phyloP scores from a whole-genome alignment of 2,888 invertebrate species.

The Eupeodes luniger region DNA sequence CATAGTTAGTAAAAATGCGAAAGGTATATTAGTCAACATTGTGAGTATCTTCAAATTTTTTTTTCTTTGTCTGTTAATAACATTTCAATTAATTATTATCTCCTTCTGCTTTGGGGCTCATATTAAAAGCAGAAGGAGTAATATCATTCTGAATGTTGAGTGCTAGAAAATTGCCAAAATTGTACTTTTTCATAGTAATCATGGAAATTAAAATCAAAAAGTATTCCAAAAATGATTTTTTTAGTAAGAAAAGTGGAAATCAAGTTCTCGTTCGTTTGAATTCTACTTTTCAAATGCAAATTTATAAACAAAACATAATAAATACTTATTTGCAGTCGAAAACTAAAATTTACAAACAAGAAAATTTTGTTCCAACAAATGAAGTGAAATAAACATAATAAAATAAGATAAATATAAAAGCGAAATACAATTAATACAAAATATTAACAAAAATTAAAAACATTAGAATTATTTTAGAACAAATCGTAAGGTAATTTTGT shows the following conservation, averaged over 20 bases:
- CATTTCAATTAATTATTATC: not conserved
- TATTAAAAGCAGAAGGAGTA: slow-evolving; percentile 68
- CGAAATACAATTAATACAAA: too few relatives aligned
- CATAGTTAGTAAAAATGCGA: slow-evolving; percentile 43
- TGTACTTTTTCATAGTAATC: not conserved
- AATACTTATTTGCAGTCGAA: slow-evolving; percentile 11
- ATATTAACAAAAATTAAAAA: too few relatives aligned
- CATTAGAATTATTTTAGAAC: too few relatives aligned
- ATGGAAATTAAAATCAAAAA: not conserved
- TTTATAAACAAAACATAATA: not conserved
- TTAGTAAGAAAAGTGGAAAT: too few relatives aligned
- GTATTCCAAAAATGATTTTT: not conserved
- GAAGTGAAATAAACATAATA: too few relatives aligned
- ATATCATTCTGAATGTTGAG: slow-evolving; percentile 11
- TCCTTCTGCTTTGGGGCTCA: slow-evolving; percentile 74
- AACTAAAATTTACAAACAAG: not conserved
- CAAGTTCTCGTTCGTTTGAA: not conserved
- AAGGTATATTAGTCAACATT: not conserved
- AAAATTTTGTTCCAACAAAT: too few relatives aligned
- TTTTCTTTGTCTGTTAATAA: not conserved
- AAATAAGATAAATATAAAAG: too few relatives aligned
- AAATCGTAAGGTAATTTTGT: too few relatives aligned
- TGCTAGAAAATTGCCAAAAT: not conserved
- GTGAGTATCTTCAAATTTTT: not conserved
- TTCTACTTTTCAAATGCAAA: slow-evolving; percentile 26